Conservation (phyloP, 2,888 invertebrate genomes). For the Ariolimax columbianus region DNA sequence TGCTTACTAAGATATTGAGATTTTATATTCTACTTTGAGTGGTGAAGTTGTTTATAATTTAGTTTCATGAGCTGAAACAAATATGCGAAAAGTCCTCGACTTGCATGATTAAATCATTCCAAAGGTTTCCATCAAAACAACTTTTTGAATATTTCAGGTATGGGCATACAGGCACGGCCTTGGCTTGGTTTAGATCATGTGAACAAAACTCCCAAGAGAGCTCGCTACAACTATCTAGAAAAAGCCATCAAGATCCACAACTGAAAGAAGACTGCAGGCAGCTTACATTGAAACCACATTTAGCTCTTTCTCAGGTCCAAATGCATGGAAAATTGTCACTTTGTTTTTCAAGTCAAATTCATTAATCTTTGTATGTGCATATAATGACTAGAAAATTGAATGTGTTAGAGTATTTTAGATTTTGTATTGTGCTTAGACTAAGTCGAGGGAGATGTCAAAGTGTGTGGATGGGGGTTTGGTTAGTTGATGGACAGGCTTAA, state of each 20-base stretch:
- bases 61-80: no score
- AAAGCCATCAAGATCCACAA: slow-evolving; percentile 99
- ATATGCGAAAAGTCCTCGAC: no score
- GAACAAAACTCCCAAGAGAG: slow-evolving; percentile 97
- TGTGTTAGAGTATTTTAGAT: neutral
- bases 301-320: slow-evolving; percentile 17
- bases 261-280: slow-evolving; percentile 80
- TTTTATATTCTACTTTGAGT: no score
- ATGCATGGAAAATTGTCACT: neutral
- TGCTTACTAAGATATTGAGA: no score
- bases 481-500: neutral
- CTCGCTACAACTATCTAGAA: slow-evolving; percentile 96
- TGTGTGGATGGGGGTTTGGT: neutral
- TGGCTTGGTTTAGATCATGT: slow-evolving; percentile 98
- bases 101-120: no score
- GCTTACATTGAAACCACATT: slow-evolving; percentile 32
- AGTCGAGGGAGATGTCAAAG: neutral
- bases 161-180: slow-evolving; percentile 80
- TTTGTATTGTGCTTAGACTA: neutral
- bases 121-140: no score
- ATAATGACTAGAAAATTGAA: neutral
- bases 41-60: no score
- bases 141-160: no score
- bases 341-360: neutral
- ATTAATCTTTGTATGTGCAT: neutral